phyloP scores from a whole-genome alignment of 2,888 invertebrate species.

The Ganaspis brasiliensis region DNA sequence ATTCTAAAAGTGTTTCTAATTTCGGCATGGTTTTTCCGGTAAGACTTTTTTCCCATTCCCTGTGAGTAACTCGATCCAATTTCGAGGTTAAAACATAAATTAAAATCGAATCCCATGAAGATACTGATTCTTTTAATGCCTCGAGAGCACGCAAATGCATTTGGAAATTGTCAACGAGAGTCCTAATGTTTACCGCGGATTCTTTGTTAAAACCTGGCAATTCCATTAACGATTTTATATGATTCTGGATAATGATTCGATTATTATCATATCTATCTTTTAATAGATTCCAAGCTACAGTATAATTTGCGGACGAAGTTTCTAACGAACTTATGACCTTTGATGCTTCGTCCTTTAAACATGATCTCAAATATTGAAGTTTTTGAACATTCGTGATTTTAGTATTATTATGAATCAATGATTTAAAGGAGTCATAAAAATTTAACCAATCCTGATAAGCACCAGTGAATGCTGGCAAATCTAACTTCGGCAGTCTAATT shows the following conservation, averaged over 20 bases:
- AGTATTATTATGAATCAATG: not conserved
- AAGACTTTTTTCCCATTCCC: slow-evolving; percentile 17
- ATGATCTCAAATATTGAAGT: too few species aligned
- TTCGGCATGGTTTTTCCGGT: not conserved
- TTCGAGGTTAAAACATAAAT: not conserved
- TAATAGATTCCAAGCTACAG: not conserved
- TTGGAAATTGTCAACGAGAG: slow-evolving; percentile 16
- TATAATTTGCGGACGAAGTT: too few species aligned
- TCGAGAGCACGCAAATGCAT: slow-evolving; percentile 6
- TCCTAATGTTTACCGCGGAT: not conserved
- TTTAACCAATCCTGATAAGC: not conserved
- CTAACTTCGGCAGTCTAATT: not conserved
- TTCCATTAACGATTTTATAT: slow-evolving; percentile 23
- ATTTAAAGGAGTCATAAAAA: not conserved
- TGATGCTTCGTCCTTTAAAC: too few species aligned
- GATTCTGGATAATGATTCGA: slow-evolving; percentile 20
- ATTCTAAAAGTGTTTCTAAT: not conserved
- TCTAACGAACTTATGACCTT: too few species aligned
- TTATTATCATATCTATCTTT: slow-evolving; percentile 30
- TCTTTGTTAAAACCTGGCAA: slow-evolving; percentile 9
- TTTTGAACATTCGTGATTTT: too few species aligned
- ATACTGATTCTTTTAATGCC: not conserved
- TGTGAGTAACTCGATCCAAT: not conserved
- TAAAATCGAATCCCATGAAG: not conserved
- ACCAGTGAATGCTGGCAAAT: not conserved